Conservation (phyloP, 2,888 invertebrate species). For the Callyntrura sp. region DNA sequence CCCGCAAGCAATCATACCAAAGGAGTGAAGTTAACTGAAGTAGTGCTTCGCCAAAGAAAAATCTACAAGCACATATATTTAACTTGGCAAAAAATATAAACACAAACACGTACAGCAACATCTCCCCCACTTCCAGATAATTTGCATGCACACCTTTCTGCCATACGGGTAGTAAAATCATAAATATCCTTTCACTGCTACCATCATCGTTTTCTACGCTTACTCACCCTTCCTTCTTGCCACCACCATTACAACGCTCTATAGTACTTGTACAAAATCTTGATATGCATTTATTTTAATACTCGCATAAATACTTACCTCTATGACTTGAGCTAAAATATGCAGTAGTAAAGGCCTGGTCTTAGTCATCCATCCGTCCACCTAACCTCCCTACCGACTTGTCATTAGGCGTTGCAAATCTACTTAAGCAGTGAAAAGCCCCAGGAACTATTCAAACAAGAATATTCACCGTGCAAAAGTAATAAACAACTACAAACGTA, state of each 20-base stretch:
- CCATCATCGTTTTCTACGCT: slow-evolving; percentile 1
- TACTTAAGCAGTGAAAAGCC: slow-evolving; percentile 53
- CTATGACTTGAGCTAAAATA: neutral
- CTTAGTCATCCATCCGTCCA: slow-evolving; percentile 37
- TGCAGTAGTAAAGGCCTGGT: neutral
- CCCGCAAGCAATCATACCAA: slow-evolving; percentile 33
- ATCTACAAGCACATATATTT: neutral
- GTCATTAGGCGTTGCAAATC: slow-evolving; percentile 73
- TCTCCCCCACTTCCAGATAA: slow-evolving; percentile 9
- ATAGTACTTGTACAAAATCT: neutral
- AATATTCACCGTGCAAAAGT: neutral
- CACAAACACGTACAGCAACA: neutral
- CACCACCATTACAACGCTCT: neutral
- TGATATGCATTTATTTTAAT: slow-evolving; percentile 1
- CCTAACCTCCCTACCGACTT: slow-evolving; percentile 43
- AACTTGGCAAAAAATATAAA: slow-evolving; percentile 45
- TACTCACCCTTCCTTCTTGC: neutral
- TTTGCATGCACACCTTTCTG: slow-evolving; percentile 52
- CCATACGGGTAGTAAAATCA: slow-evolving; percentile 29
- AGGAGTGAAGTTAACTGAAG: too few relatives aligned
- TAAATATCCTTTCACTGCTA: slow-evolving; percentile 22
- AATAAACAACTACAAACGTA: slow-evolving; percentile 22
- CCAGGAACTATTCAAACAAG: slow-evolving; percentile 36
- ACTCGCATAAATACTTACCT: neutral
- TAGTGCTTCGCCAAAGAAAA: neutral